phyloP scores from a whole-genome alignment of 2,888 invertebrate species.

The Trichopria drosophilae region DNA sequence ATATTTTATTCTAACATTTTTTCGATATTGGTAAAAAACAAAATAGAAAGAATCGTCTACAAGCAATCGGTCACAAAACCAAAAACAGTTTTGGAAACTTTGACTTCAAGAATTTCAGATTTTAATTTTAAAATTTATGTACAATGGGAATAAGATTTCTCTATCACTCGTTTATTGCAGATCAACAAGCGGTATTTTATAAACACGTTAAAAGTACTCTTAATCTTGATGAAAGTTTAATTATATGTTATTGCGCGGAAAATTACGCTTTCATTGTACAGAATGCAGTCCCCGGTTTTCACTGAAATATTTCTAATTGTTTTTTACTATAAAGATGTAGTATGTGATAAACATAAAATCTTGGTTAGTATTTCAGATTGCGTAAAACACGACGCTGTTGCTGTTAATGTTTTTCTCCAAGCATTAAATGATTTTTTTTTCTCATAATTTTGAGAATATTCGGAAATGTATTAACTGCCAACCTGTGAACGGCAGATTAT shows the following conservation, averaged over 20 bases:
- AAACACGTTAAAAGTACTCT: conserved; percentile 9
- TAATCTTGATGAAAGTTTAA: no score
- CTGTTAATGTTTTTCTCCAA: conserved; percentile 1
- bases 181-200: conserved; percentile 21
- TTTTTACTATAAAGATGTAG: neutral
- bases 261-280: no score
- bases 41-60: conserved; percentile 5
- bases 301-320: no score
- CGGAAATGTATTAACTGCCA: neutral
- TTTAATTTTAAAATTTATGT: conserved; percentile 11
- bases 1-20: neutral
- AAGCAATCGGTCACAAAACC: conserved; percentile 16
- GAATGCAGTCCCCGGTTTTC: no score
- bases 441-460: neutral
- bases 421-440: neutral
- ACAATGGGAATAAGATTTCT: conserved; percentile 8
- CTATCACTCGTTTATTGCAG: conserved; percentile 18
- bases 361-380: conserved; percentile 5
- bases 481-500: no score
- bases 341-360: neutral
- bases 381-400: conserved; percentile 1
- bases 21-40: conserved; percentile 1
- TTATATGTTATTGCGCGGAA: no score
- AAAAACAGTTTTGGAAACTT: conserved; percentile 12
- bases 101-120: neutral